phyloP scores from a whole-genome alignment of 2,113 vertebrate genomes.

The Motacilla tschutschensis region DNA sequence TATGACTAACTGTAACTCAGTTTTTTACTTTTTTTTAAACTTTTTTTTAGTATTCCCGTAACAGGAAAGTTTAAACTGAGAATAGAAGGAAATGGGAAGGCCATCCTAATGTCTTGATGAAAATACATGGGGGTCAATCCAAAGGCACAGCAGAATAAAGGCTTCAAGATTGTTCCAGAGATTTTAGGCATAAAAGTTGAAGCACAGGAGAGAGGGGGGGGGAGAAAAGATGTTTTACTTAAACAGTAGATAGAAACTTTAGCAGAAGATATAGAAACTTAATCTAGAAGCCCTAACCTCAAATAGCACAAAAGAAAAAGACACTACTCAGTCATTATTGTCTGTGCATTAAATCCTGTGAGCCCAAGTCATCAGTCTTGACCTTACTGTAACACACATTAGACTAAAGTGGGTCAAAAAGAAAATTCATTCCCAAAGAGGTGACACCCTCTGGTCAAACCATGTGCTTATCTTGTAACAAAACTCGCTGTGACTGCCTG shows the following conservation, averaged over 20 bases:
- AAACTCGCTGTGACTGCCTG: not conserved
- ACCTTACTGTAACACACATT: not conserved
- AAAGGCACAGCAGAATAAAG: not conserved
- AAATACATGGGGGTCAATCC: not conserved
- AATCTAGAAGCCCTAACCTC: not conserved
- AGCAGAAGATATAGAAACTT: not conserved
- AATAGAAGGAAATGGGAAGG: conserved; percentile 56
- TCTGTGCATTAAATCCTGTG: not conserved
- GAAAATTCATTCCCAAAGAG: not conserved
- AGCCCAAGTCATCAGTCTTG: not conserved
- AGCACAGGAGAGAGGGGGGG: not conserved
- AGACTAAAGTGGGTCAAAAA: not conserved
- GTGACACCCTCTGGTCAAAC: not conserved
- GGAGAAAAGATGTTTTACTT: not conserved
- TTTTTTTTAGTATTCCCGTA: not conserved
- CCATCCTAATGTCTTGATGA: not conserved
- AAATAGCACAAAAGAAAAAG: not conserved
- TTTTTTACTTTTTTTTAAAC: too few species aligned
- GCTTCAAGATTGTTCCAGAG: not conserved
- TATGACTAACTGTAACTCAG: not conserved
- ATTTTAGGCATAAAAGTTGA: not conserved
- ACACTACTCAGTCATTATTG: not conserved
- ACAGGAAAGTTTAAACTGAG: conserved; percentile 31
- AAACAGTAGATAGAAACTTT: not conserved
- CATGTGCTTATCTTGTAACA: not conserved